Conservation (phyloP, 2,888 invertebrate species). For the Lepidocyrtoides sp. region DNA sequence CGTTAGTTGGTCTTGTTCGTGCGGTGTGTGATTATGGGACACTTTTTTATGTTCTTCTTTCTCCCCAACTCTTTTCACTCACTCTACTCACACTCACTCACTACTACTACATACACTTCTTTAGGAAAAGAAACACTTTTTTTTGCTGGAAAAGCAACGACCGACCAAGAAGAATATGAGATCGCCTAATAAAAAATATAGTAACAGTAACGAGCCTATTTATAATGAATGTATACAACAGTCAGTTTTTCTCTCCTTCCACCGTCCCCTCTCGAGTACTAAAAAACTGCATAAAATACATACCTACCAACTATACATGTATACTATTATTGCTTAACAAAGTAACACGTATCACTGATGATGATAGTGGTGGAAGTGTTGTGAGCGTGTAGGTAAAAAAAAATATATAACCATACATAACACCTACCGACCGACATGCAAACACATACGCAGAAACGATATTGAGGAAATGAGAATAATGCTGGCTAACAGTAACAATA, state of each 20-base stretch:
- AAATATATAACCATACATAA: conserved; percentile 16
- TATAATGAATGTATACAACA: conserved; percentile 48
- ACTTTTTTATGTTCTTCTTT: conserved; percentile 78
- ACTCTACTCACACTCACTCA: conserved; percentile 21
- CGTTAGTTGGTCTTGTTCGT: conserved; percentile 67
- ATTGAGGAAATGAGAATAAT: conserved; percentile 42
- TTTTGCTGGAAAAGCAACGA: conserved; percentile 55
- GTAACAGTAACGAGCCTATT: conserved; percentile 25
- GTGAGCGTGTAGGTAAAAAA: not conserved
- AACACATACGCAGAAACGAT: conserved; percentile 39
- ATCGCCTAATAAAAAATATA: conserved; percentile 34
- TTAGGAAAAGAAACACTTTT: conserved; percentile 6
- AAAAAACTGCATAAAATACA: conserved; percentile 61
- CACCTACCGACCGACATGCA: too few relatives aligned
- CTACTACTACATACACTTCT: too few relatives aligned
- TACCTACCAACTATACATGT: conserved; percentile 18
- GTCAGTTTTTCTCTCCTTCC: not conserved
- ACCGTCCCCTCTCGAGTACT: not conserved
- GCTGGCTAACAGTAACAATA: conserved; percentile 41
- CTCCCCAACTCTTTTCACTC: conserved; percentile 29
- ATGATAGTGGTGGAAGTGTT: not conserved
- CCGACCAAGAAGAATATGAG: conserved; percentile 10
- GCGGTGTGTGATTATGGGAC: conserved; percentile 78
- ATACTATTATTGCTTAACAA: too few relatives aligned
- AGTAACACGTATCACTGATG: conserved; percentile 24